These are phyloP conservation scores for Drosophila borealis DNA, from an alignment of 2,888 invertebrate genomes.

Conservation along the genomic window DNA sequence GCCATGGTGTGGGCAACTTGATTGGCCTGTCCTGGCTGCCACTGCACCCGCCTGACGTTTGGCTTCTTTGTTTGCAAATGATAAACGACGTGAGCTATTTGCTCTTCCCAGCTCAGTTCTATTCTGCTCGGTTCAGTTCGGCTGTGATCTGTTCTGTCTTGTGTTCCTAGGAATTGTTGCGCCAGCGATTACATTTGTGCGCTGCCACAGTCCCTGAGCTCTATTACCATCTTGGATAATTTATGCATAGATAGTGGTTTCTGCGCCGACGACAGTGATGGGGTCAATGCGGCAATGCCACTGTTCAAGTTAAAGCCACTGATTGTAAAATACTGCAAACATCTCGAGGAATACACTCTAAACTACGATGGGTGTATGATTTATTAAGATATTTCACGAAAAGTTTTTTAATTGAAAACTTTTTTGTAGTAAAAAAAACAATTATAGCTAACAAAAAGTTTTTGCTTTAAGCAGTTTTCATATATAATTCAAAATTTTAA, in stretches of 20 bases:
- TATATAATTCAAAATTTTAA: too few relatives aligned
- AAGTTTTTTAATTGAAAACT: too few relatives aligned
- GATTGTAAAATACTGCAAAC: constrained; percentile 8
- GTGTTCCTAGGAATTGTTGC: constrained; percentile 55
- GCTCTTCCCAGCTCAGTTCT: constrained; percentile 37
- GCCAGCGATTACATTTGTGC: constrained; percentile 61
- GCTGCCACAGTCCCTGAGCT: constrained; percentile 41
- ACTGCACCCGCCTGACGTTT: constrained; percentile 55
- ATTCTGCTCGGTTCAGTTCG: constrained; percentile 1
- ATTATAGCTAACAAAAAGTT: too few relatives aligned
- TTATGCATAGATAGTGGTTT: constrained; percentile 66
- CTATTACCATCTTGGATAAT: constrained; percentile 65
- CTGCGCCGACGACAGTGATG: constrained; percentile 47
- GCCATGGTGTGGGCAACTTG: constrained; percentile 66
- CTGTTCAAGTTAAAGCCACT: constrained; percentile 28
- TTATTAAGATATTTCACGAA: too few relatives aligned
- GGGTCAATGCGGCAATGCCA: constrained; percentile 54
- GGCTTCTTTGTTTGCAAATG: constrained; percentile 77
- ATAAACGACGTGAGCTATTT: constrained; percentile 77
- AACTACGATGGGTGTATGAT: too few relatives aligned
- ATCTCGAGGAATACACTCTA: neutral
- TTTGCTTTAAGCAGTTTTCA: too few relatives aligned
- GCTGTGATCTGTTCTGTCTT: constrained; percentile 16
- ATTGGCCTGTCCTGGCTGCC: constrained; percentile 60
- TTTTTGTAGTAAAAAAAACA: too few relatives aligned